These are phyloP conservation scores for Threskiornis aethiopicus DNA, from an alignment of 2,797 vertebrate genomes.

Conservation along the genomic window DNA sequence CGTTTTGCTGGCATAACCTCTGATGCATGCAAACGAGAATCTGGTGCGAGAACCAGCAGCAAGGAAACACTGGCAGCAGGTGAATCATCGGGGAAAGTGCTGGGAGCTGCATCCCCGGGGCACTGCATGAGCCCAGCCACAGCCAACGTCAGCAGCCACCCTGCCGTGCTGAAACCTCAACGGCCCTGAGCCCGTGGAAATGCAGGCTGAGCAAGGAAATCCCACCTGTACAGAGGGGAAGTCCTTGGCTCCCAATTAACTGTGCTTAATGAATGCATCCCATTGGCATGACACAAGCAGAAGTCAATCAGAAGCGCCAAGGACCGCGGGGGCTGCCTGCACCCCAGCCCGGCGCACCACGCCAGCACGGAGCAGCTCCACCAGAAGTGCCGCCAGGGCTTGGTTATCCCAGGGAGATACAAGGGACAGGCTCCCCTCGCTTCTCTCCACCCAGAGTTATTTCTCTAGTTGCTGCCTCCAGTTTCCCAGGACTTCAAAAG, in stretches of 20 bases:
- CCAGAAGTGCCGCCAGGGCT: background rate
- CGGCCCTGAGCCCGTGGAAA: background rate
- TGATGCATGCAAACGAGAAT: background rate
- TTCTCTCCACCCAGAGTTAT: background rate
- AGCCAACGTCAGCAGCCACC: background rate
- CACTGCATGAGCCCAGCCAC: background rate
- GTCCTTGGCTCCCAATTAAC: background rate
- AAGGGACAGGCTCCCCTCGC: background rate
- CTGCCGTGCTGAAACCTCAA: background rate
- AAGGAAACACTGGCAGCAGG: background rate
- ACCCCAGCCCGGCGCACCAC: fast-evolving
- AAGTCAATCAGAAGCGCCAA: background rate
- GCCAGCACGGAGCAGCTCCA: background rate
- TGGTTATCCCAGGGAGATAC: background rate
- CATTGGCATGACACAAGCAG: background rate
- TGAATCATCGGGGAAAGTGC: background rate
- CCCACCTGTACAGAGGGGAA: background rate
- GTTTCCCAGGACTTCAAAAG: background rate
- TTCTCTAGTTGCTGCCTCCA: background rate
- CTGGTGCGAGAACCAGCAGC: background rate
- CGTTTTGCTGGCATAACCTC: background rate
- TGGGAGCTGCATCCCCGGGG: background rate
- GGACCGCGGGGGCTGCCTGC: fast-evolving
- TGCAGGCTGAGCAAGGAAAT: background rate
- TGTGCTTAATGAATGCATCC: background rate